Base-by-base conservation (phyloP, 2,888 invertebrate genomes). In the Argyra leucocephala region DNA sequence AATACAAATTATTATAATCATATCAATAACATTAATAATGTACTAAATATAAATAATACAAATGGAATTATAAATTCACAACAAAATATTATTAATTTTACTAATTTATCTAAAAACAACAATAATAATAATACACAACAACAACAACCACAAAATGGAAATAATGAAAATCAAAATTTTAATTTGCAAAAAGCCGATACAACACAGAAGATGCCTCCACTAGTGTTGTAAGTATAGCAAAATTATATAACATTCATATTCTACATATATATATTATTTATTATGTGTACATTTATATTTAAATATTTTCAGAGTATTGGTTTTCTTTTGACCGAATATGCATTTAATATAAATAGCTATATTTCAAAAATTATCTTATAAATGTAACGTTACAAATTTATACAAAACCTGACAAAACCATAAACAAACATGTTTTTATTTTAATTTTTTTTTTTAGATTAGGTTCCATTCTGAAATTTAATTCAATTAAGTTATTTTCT, bases 111-210 rank as follows among this genome's bases (percentile, higher is more conserved):
- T 15, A 18, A 18, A 48, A 48, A 48, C 18, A 18, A 48, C 15
- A 37, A 37, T 15, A 48, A 48, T 5, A 48, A 18, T n/a, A 48
- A 48, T 18, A 48, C 18, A 48, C 18, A 18, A 48, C 15, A 37
- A 37, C n/a, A 48, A 48, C 15, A 48, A 18, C 18, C 18, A 48
- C 48, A 48, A 48, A 48, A 48, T 48, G 48, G 48, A 48, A 48
- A 48, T 2, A 48, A 48, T 48, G 48, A 48, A 48, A 48, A 48
- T 48, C 48, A 48, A 48, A 48, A 48, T 48, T 48, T 48, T 48
- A 9, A 48, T 48, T 48, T 48, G 18, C 48, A 48, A 18, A 48
- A 48, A 48, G 48, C n/a, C 48, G 48, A 48, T 18, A 3, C 48
- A 48, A 48, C 48, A 48, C 48, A 48, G n/a, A 48, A 48, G 48